These are phyloP conservation scores for Phrynocephalus vlangalii DNA, from an alignment of 2,797 vertebrate species.

Conservation along the genomic window DNA sequence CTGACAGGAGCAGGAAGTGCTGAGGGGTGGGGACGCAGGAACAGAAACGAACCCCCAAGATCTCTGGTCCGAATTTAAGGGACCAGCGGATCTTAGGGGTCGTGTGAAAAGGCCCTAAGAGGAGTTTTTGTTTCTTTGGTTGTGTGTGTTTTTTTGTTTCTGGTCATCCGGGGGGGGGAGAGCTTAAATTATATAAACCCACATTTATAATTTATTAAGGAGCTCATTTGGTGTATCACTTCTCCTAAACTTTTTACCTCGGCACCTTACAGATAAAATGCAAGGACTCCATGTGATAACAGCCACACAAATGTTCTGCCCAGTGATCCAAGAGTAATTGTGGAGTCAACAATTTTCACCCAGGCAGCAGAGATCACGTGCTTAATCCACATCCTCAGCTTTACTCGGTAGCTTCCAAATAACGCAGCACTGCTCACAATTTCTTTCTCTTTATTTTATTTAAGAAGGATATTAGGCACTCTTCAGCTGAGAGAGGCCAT, in stretches of 20 bases:
- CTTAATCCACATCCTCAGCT: not conserved
- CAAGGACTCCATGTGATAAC: slow-evolving; percentile 22
- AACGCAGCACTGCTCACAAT: slow-evolving; percentile 43
- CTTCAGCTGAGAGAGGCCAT: not conserved
- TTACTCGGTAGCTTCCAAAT: not conserved
- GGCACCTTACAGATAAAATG: slow-evolving; percentile 34
- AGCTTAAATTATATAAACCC: slow-evolving; percentile 42
- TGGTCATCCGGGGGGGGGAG: not conserved
- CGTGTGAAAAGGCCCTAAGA: too few relatives aligned
- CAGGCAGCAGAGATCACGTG: not conserved
- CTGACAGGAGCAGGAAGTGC: too few relatives aligned
- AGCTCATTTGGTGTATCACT: slow-evolving; percentile 24
- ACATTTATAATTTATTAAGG: slow-evolving; percentile 32
- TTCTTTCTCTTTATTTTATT: slow-evolving; percentile 7
- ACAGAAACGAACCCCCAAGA: too few relatives aligned
- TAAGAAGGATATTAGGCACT: not conserved
- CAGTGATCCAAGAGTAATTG: slow-evolving; percentile 23
- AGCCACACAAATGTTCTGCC: slow-evolving; percentile 27
- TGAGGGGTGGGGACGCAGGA: too few relatives aligned
- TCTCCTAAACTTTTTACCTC: not conserved
- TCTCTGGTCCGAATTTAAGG: too few relatives aligned
- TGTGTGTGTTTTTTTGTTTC: not conserved
- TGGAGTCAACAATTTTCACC: slow-evolving; percentile 34
- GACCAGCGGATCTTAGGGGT: too few relatives aligned
- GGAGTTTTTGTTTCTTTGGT: too few relatives aligned